Conservation (phyloP, 2,888 invertebrate species). For the Metacarcinus magister region DNA sequence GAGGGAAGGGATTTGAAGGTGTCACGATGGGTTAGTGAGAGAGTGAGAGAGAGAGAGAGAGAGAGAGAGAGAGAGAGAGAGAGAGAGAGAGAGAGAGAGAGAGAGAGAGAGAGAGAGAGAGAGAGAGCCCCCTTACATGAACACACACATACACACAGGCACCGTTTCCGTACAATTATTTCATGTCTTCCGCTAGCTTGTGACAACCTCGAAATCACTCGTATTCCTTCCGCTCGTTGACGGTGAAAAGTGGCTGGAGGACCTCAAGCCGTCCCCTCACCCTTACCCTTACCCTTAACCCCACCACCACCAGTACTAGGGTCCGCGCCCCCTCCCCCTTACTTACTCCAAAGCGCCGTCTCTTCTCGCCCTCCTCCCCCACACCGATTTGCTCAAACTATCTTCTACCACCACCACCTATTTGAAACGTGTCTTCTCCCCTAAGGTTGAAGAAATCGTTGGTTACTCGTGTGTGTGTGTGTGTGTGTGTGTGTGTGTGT, state of each 20-base stretch:
- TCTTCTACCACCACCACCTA: not conserved
- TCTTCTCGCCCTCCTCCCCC: not conserved
- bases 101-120: not conserved
- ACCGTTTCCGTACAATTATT: constrained; percentile 57
- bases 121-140: not conserved
- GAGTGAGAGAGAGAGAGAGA: not conserved
- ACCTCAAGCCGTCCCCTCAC: not conserved
- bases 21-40: too few relatives aligned
- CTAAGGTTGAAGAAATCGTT: not conserved
- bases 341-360: not conserved
- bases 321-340: not conserved
- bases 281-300: not conserved
- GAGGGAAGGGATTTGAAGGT: too few relatives aligned
- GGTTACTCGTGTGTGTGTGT: not conserved
- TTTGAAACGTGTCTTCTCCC: not conserved
- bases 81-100: not conserved
- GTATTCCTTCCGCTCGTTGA: constrained; percentile 57
- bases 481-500: constrained; percentile 5
- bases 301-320: not conserved
- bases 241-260: constrained; percentile 28
- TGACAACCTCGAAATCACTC: constrained; percentile 42
- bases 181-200: constrained; percentile 32
- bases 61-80: not conserved
- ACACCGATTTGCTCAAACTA: not conserved
- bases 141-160: not conserved